These are phyloP conservation scores for Cepaea nemoralis DNA, from an alignment of 1,140 invertebrate genomes.

Conservation along the genomic window DNA sequence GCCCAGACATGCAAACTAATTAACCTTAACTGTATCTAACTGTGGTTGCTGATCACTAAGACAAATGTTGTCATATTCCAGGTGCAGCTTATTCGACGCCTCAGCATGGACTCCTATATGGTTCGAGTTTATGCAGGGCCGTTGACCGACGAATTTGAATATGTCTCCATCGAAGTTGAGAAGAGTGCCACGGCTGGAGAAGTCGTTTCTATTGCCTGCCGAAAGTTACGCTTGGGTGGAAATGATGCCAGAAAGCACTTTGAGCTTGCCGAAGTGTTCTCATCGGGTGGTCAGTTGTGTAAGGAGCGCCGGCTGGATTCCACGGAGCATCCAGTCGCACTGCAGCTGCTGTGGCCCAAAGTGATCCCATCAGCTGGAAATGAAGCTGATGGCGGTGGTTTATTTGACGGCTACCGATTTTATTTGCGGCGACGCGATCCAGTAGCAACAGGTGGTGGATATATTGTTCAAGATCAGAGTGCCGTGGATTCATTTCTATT, in stretches of 20 bases:
- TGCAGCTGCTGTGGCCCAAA: conserved; percentile 94
- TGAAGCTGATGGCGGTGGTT: conserved; percentile 52
- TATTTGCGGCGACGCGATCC: conserved; percentile 71
- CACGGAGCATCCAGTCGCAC: conserved; percentile 88
- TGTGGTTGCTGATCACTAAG: too few species aligned
- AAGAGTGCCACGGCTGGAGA: conserved; percentile 91
- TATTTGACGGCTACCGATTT: conserved; percentile 53
- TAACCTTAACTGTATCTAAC: not conserved
- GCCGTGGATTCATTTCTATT: conserved; percentile 87
- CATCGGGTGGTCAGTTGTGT: conserved; percentile 83
- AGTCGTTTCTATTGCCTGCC: conserved; percentile 85
- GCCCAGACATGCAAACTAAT: too few species aligned
- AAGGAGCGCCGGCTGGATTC: conserved; percentile 90
- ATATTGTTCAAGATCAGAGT: conserved; percentile 82
- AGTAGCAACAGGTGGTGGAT: conserved; percentile 72
- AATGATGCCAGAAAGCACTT: conserved; percentile 78
- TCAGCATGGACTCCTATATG: conserved; percentile 72
- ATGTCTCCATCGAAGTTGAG: conserved; percentile 89
- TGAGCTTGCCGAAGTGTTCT: conserved; percentile 91
- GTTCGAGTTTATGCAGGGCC: conserved; percentile 91
- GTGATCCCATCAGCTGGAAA: conserved; percentile 34
- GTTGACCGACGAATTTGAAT: conserved; percentile 89
- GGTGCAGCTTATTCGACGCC: conserved; percentile 55
- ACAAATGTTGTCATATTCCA: not conserved
- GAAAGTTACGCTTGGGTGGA: conserved; percentile 80